Evolutionary conservation across 2,113 vertebrate species (phyloP), one percentile per base, ranked within the genome.

Genomic region (Tapirus terrestris): DNA sequence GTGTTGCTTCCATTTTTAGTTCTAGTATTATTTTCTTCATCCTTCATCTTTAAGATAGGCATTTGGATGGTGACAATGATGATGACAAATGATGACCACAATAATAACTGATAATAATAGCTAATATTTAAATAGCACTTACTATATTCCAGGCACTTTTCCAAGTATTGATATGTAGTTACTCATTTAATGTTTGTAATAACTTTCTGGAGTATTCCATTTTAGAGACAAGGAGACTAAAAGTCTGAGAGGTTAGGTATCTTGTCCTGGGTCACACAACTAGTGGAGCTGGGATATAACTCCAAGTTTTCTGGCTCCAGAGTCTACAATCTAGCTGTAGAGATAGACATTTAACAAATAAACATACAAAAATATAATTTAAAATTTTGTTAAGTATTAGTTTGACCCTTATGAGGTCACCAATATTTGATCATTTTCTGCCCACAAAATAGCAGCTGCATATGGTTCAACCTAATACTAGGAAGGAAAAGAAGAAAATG

Each of bases 211-310:
- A 88, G 21, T 39, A 33, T 84, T 93, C 12, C 63, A 76, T 79
- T 94, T 91, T 84, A 89, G 63, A 94, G 39, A 58, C 36, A 72
- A 89, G 48, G 60, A 91, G 93, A 83, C 8, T 90, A 17, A 72
- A 90, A 53, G 21, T 76, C 23, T 60, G 31, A 53, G 14, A 87
- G 9, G 53, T 68, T 67, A 80, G 48, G 31, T 76, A 13, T 31
- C 8, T 73, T 39, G 43, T 33, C 58, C 27, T 45, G 1, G 11
- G 11, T 79, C 60, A 39, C 8, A 20, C 3, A 72, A 20, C 45
- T 51, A 36, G 4, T 11, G 84, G n/a, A 89, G 3, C 33, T 76
- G 48, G 27, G 21, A 53, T 14, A 31, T 27, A 13, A 89, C 51
- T 65, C 29, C 21, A 45, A 27, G 36, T 92, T 65, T 3, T 90